Evolutionary conservation across 23 tunicate species (phyloP).

Genomic region (Diplosoma virens): DNA sequence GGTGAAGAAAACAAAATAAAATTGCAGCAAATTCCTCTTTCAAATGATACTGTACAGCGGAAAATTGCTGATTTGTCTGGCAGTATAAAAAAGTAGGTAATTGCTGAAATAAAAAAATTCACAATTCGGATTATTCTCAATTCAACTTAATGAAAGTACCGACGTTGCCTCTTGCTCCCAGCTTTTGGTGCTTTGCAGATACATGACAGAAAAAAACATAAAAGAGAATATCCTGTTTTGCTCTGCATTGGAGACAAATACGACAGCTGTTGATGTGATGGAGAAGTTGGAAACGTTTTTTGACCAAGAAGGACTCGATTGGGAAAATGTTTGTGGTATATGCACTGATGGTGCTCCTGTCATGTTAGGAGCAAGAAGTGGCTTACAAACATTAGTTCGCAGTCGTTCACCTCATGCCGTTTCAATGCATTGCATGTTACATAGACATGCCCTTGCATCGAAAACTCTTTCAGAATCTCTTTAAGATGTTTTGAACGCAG

Average conservation of each 20-base stretch:
- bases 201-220: not conserved
- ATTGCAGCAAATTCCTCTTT: slow-evolving; percentile 17
- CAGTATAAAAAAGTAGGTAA: slow-evolving; percentile 18
- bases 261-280: slow-evolving; percentile 40
- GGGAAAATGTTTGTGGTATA: too few relatives aligned
- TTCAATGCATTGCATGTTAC: slow-evolving; percentile 44
- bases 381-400: slow-evolving; percentile 33
- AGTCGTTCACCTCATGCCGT: slow-evolving; percentile 29
- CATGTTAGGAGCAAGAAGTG: too few relatives aligned
- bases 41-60: slow-evolving; percentile 35
- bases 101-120: slow-evolving; percentile 10
- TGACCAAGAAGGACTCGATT: slow-evolving; percentile 16
- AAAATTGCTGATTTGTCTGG: slow-evolving; percentile 21
- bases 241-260: slow-evolving; percentile 10
- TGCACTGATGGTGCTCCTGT: too few relatives aligned
- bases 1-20: slow-evolving; percentile 23
- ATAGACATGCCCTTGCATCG: too few relatives aligned
- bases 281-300: too few relatives aligned
- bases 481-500: slow-evolving; percentile 42
- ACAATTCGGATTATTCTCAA: slow-evolving; percentile 27
- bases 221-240: too few relatives aligned
- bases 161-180: slow-evolving; percentile 39
- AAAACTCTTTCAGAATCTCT: too few relatives aligned
- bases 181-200: slow-evolving; percentile 25
- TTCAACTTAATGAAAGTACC: slow-evolving; percentile 41